Percentiles rank a stretch among this genome's conserved stretches.
phyloP scores from a whole-genome alignment of 2,113 vertebrate genomes.

The Piprites chloris region DNA sequence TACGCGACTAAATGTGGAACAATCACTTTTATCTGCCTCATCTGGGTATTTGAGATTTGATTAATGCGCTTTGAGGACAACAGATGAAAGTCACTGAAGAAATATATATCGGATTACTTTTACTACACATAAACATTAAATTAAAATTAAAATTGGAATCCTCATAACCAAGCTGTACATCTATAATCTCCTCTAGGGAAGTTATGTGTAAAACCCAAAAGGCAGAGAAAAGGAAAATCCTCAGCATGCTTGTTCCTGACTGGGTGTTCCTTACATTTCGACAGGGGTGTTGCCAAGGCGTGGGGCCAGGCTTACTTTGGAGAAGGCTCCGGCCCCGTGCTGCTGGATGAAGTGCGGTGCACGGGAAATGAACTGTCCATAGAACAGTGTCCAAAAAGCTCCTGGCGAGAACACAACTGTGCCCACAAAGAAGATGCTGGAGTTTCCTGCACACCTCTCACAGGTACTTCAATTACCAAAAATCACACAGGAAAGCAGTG shows the following conservation, averaged over 20 bases:
- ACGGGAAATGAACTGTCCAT: conserved; percentile 93
- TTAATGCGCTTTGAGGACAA: background rate
- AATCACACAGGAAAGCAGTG: background rate
- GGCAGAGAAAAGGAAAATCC: background rate
- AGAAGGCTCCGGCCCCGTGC: conserved; percentile 81
- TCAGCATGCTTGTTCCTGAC: background rate
- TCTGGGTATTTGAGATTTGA: background rate
- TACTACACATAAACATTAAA: background rate
- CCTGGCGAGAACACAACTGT: conserved; percentile 95
- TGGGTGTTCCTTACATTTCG: background rate
- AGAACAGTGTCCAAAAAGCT: conserved; percentile 89
- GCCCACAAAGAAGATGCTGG: conserved; percentile 92
- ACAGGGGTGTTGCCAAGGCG: conserved; percentile 87
- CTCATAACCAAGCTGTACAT: background rate
- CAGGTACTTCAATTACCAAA: conserved; percentile 70
- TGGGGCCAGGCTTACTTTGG: conserved; percentile 88
- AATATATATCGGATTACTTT: background rate
- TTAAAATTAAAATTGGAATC: background rate
- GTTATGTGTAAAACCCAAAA: background rate
- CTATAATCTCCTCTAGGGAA: background rate
- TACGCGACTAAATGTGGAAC: background rate
- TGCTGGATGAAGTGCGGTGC: conserved; percentile 92
- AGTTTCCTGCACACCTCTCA: conserved; percentile 86
- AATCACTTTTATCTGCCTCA: background rate
- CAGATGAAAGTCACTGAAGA: background rate